These are phyloP conservation scores for Abramis brama DNA, from an alignment of 2,113 vertebrate species.

Conservation along the genomic window DNA sequence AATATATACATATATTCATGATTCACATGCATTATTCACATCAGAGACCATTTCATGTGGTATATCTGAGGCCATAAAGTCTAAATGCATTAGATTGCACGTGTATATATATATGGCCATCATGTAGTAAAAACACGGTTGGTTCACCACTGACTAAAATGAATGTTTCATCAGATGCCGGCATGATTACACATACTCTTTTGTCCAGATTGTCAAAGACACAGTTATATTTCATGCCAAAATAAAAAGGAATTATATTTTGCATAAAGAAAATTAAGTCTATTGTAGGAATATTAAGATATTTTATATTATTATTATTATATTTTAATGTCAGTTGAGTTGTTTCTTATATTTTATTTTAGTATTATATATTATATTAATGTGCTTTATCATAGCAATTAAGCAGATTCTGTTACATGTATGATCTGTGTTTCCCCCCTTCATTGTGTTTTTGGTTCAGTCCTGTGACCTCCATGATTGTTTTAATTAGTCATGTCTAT, in stretches of 20 bases:
- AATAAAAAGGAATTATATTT: not conserved
- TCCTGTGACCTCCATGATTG: too few species aligned
- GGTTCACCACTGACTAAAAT: conserved; percentile 14
- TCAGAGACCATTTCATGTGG: not conserved
- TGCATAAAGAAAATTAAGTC: not conserved
- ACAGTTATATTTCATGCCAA: not conserved
- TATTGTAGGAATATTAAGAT: not conserved
- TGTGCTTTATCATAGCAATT: too few species aligned
- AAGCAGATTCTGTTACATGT: too few species aligned
- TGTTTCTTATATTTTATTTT: too few species aligned
- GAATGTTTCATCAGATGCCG: not conserved
- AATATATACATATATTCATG: conserved; percentile 36
- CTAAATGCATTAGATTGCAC: conserved; percentile 20
- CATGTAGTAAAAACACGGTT: not conserved
- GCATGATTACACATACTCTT: not conserved
- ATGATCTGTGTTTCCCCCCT: too few species aligned
- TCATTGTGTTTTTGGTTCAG: too few species aligned
- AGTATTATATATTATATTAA: too few species aligned
- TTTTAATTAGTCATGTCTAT: too few species aligned
- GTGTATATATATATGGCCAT: not conserved
- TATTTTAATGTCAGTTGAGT: too few species aligned
- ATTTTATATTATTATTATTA: not conserved
- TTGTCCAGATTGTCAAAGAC: not conserved
- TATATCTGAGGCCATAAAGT: not conserved
- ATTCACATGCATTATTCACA: conserved; percentile 35